phyloP scores from a whole-genome alignment of 2,797 vertebrate genomes.

The Antrozous pallidus region DNA sequence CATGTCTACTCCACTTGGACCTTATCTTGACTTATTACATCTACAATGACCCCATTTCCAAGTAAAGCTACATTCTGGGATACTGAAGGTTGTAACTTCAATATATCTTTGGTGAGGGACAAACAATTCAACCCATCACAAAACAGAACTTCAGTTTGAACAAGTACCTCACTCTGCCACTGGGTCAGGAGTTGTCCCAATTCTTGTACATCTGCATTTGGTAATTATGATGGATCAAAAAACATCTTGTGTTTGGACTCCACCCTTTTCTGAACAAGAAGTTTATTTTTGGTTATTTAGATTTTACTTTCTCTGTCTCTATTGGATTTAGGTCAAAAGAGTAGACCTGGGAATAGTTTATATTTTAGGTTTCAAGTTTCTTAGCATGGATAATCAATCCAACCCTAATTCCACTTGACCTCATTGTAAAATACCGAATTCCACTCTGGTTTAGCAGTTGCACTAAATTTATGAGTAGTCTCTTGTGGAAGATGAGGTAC shows the following conservation, averaged over 20 bases:
- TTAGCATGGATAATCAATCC: background rate
- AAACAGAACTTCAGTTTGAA: background rate
- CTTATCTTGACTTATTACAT: background rate
- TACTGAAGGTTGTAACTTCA: background rate
- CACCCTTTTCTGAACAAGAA: background rate
- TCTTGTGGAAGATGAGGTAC: background rate
- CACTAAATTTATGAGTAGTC: background rate
- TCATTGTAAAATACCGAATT: background rate
- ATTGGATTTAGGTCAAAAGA: background rate
- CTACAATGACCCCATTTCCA: background rate
- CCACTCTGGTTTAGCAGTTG: background rate
- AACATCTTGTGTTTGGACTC: background rate
- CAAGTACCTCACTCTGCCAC: background rate
- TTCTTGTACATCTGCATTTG: background rate
- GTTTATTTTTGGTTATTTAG: background rate
- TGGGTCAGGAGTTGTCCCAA: background rate
- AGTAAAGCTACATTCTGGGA: background rate
- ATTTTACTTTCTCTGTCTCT: background rate
- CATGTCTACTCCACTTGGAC: background rate
- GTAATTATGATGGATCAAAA: background rate
- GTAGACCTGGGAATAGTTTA: background rate
- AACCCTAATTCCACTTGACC: background rate
- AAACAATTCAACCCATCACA: background rate
- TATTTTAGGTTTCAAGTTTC: background rate
- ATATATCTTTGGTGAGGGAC: background rate